Conservation (phyloP, 1,140 invertebrate species). For the Hypsibius dujardini region DNA sequence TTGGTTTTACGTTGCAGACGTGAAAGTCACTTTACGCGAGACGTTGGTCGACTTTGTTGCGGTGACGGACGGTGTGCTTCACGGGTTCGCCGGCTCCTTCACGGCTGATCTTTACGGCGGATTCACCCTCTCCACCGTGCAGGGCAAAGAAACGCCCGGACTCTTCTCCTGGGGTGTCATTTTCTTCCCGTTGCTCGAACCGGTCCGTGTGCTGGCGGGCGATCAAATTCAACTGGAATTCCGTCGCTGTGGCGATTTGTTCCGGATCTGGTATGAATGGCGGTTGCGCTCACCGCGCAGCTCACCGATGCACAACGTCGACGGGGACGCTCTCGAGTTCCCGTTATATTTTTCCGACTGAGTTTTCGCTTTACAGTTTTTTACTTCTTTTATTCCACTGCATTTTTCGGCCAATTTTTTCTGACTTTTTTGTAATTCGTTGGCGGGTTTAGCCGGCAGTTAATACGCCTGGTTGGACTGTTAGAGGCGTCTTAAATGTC, state of each 20-base stretch:
- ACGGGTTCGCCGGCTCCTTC: constrained; percentile 90
- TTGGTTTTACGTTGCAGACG: too few relatives aligned
- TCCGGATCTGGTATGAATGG: constrained; percentile 5
- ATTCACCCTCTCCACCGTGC: constrained; percentile 32
- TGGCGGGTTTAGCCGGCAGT: too few relatives aligned
- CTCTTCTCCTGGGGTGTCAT: neutral
- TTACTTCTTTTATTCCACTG: too few relatives aligned
- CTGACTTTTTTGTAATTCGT: too few relatives aligned
- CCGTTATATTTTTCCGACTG: too few relatives aligned
- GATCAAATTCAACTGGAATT: neutral
- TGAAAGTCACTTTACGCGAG: too few relatives aligned
- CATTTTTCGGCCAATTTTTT: too few relatives aligned
- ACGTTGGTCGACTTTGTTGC: constrained; percentile 55
- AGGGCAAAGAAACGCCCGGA: neutral
- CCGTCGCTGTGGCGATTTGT: neutral
- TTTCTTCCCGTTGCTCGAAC: neutral
- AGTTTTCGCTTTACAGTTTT: too few relatives aligned
- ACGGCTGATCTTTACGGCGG: constrained; percentile 65
- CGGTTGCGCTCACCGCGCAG: neutral
- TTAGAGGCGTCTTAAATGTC: too few relatives aligned
- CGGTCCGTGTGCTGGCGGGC: neutral
- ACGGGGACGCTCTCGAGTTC: too few relatives aligned
- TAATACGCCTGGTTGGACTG: too few relatives aligned
- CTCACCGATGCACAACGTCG: neutral
- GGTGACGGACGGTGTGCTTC: constrained; percentile 55